Evolutionary conservation across 2,113 vertebrate species (phyloP).

Genomic region (Strix uralensis): DNA sequence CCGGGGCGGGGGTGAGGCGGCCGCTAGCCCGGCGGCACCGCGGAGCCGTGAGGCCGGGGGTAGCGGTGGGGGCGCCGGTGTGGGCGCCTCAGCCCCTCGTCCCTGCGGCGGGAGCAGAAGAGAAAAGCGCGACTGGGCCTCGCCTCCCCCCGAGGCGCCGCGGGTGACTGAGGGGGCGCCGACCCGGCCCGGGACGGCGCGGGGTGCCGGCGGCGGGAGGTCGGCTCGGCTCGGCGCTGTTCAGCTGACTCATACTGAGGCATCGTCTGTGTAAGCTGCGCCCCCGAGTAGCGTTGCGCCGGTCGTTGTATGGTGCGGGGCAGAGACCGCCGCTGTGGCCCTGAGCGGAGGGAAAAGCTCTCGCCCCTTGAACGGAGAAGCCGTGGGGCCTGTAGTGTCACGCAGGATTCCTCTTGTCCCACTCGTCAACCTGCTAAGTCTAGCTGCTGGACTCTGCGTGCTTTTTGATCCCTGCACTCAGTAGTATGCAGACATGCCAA

Average conservation of each 20-base stretch:
- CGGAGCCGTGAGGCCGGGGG: neutral
- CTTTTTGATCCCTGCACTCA: fast-evolving
- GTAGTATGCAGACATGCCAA: fast-evolving
- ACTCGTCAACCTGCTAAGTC: fast-evolving
- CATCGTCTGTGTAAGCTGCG: neutral
- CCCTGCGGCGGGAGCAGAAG: too few species aligned
- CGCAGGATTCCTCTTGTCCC: neutral
- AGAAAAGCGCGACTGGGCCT: neutral
- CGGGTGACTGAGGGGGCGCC: neutral
- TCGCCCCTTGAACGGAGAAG: fast-evolving
- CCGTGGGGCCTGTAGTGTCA: fast-evolving
- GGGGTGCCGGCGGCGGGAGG: neutral
- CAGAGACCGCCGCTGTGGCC: fast-evolving
- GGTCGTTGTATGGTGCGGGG: neutral
- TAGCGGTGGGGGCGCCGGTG: neutral
- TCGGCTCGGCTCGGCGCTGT: neutral
- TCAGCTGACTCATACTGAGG: neutral
- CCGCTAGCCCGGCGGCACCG: neutral
- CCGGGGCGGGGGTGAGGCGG: neutral
- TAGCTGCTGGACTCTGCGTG: neutral
- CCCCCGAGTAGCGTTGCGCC: neutral
- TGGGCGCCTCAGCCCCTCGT: too few species aligned
- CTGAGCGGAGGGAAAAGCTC: neutral
- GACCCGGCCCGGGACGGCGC: too few species aligned
- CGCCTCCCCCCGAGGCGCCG: neutral